These are phyloP conservation scores for Phylloscopus trochilus DNA, from an alignment of 2,113 vertebrate species.

Conservation along the genomic window DNA sequence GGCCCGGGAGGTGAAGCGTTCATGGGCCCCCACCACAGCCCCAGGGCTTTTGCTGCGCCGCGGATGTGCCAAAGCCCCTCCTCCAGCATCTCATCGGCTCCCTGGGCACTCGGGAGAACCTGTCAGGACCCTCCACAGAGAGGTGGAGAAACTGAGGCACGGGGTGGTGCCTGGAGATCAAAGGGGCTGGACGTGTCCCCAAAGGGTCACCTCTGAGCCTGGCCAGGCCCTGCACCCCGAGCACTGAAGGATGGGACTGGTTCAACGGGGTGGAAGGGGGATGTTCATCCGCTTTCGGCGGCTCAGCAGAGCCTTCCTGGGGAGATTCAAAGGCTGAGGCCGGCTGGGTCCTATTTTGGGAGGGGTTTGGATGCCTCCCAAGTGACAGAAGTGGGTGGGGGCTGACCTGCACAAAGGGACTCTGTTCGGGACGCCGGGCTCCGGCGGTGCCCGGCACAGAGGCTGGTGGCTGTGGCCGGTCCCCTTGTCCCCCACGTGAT, in stretches of 20 bases:
- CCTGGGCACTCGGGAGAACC: neutral
- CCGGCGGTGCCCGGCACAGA: rapidly evolving
- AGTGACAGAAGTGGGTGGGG: neutral
- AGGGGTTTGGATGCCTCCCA: constrained; percentile 30
- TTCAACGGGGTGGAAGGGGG: neutral
- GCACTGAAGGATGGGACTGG: neutral
- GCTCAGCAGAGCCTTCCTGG: neutral
- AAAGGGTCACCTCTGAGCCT: neutral
- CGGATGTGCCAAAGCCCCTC: neutral
- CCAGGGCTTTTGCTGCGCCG: neutral
- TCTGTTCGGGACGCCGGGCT: neutral
- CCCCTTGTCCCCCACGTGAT: neutral
- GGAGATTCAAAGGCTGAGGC: neutral
- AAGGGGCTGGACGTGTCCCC: neutral
- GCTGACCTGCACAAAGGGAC: constrained; percentile 6
- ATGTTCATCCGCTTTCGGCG: neutral
- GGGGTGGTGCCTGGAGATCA: rapidly evolving
- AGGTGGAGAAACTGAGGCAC: neutral
- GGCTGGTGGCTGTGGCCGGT: neutral
- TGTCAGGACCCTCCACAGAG: neutral
- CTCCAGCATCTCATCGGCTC: neutral
- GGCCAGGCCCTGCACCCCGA: neutral
- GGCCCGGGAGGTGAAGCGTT: neutral
- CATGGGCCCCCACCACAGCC: neutral
- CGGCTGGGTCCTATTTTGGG: neutral